Evolutionary conservation across 2,888 invertebrate species (phyloP).

Genomic region (Eulithis testata): DNA sequence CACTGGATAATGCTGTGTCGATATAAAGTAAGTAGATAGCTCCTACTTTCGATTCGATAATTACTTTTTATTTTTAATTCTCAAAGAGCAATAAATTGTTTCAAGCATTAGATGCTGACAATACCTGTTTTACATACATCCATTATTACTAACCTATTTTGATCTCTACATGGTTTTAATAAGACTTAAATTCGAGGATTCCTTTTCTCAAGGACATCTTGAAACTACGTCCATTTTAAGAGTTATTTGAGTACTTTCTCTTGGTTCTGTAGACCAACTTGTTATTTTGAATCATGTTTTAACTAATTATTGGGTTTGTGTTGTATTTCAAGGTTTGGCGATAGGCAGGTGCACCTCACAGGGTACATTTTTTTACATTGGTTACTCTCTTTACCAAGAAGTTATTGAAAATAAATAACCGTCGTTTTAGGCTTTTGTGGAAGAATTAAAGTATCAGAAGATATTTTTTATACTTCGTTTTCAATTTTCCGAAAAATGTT

Average conservation of each 20-base stretch:
- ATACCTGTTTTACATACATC: conserved; percentile 15
- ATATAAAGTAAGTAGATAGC: conserved; percentile 9
- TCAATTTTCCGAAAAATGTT: too few species aligned
- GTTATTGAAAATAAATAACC: too few species aligned
- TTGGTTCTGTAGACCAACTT: conserved; percentile 2
- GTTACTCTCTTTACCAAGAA: not conserved
- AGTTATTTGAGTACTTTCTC: conserved; percentile 30
- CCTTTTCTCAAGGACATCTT: conserved; percentile 20
- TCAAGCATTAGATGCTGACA: conserved; percentile 22
- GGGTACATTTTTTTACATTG: too few species aligned
- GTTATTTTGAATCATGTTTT: conserved; percentile 7
- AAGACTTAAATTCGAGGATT: not conserved
- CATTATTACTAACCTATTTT: not conserved
- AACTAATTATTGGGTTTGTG: conserved; percentile 11
- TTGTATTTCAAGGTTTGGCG: conserved; percentile 10
- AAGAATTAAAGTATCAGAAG: too few species aligned
- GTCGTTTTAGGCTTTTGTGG: too few species aligned
- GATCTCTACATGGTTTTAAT: conserved; percentile 11
- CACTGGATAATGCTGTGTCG: not conserved
- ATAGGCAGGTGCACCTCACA: not conserved
- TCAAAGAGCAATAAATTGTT: conserved; percentile 30
- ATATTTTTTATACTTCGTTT: too few species aligned
- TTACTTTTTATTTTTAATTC: conserved; percentile 30
- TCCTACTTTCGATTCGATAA: conserved; percentile 21
- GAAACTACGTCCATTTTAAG: conserved; percentile 22